Conservation (phyloP, 2,888 invertebrate genomes). For the Dioctria rufipes region DNA sequence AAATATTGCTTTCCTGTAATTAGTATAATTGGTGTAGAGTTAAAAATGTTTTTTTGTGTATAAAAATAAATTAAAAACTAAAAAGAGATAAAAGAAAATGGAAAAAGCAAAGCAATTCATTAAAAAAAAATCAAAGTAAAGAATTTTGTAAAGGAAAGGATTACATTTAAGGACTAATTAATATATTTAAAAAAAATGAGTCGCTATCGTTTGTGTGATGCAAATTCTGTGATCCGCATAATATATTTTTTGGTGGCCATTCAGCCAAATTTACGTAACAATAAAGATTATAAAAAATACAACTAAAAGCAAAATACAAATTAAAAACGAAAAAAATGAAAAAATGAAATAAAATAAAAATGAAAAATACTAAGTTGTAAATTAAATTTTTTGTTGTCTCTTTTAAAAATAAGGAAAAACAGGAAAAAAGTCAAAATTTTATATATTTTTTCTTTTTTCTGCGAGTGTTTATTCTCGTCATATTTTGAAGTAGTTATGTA, state of each 20-base stretch:
- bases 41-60: constrained; percentile 3
- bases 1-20: constrained; percentile 45
- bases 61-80: constrained; percentile 32
- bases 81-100: constrained; percentile 52
- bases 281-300: constrained; percentile 54
- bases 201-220: constrained; percentile 70
- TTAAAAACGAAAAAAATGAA: constrained; percentile 60
- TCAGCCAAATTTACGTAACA: constrained; percentile 62
- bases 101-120: constrained; percentile 58
- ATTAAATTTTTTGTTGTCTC: constrained; percentile 22
- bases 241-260: constrained; percentile 64
- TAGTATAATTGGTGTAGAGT: constrained; percentile 44
- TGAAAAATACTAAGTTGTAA: constrained; percentile 57
- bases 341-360: constrained; percentile 54
- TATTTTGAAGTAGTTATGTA: constrained; percentile 53
- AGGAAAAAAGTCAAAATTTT: constrained; percentile 55
- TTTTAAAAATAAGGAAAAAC: constrained; percentile 55
- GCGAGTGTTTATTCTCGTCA: constrained; percentile 55
- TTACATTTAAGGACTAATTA: constrained; percentile 40
- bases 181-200: constrained; percentile 58
- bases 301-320: constrained; percentile 55
- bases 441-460: constrained; percentile 51
- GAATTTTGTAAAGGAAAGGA: constrained; percentile 16
- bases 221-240: constrained; percentile 71
- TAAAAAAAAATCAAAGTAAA: constrained; percentile 46